Percentiles rank a stretch among this genome's conserved stretches.
phyloP scores from a whole-genome alignment of 2,113 vertebrate genomes.

The Planiliza haematocheilus region DNA sequence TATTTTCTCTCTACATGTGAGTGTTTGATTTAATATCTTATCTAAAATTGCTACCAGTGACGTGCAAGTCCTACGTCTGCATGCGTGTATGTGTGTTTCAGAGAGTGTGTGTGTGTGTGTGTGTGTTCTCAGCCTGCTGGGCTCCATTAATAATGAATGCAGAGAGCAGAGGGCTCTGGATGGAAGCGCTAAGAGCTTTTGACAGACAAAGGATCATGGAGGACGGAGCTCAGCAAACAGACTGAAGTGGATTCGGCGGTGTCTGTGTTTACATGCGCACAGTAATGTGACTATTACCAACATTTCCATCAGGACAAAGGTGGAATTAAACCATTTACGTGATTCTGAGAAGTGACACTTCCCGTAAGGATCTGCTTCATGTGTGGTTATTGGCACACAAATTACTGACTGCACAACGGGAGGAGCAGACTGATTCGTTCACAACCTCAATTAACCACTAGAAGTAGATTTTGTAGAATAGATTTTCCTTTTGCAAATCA shows the following conservation, averaged over 20 bases:
- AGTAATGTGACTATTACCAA: slow-evolving; percentile 45
- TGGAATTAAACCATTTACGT: slow-evolving; percentile 59
- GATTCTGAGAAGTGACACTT: slow-evolving; percentile 59
- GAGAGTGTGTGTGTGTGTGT: slow-evolving; percentile 31
- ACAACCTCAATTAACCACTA: too few relatives aligned
- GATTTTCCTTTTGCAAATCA: too few relatives aligned
- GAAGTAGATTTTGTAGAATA: too few relatives aligned
- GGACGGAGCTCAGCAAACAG: slow-evolving; percentile 74
- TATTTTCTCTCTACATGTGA: slow-evolving; percentile 22
- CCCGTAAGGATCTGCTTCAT: slow-evolving; percentile 38
- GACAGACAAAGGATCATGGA: slow-evolving; percentile 79
- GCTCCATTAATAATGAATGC: slow-evolving; percentile 79
- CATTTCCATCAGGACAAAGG: slow-evolving; percentile 49
- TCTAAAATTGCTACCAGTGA: slow-evolving; percentile 62
- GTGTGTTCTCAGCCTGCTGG: slow-evolving; percentile 59
- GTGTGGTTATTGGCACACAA: slow-evolving; percentile 28
- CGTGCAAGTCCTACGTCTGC: slow-evolving; percentile 23
- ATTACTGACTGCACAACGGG: too few relatives aligned
- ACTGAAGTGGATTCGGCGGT: slow-evolving; percentile 73
- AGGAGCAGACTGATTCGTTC: too few relatives aligned
- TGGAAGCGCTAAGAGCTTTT: slow-evolving; percentile 76
- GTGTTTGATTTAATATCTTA: slow-evolving; percentile 59
- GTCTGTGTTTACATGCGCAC: slow-evolving; percentile 57
- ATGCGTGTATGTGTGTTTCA: slow-evolving; percentile 9
- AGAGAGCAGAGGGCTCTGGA: slow-evolving; percentile 71